Evolutionary conservation across 2,797 vertebrate species (phyloP), one percentile per base, ranked within the genome.

Genomic region (Chaetodon trifasciatus): DNA sequence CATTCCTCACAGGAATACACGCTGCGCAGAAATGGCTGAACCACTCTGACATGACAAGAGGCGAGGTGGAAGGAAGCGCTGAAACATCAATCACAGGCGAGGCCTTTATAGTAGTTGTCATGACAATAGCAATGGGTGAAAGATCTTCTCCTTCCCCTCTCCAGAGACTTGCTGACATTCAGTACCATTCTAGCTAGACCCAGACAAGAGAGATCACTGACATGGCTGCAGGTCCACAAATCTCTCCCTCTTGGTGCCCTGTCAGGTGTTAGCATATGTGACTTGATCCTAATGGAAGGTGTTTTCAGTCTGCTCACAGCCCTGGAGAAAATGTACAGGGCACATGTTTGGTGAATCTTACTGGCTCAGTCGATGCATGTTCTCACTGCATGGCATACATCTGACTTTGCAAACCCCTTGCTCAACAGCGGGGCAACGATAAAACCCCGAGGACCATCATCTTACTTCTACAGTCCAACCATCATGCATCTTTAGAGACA

Each of bases 21-120:
- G 40, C 32, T 50, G 62, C 58, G 79, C 53, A 68, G 67, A 76
- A 78, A 76, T 21, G 39, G 56, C 56, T 62, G 78, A 88, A 72
- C 50, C 64, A 63, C 10, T 70, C 46, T 79, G 87, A 77, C 76
- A 81, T 69, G 84, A 84, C 81, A 79, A 52, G 83, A 77, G 47
- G 39, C 52, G 44, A 82, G 72, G 76, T 11, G 19, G 60, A 58
- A 32, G 65, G 62, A 75, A 55, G 62, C 24, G 19, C 17, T 21
- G 60, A 76, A 50, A 79, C 67, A 82, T 87, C 82, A 80, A 83
- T 91, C 81, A 86, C 71, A 72, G 47, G 23, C 56, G 5, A 49
- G 74, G 74, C 75, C 68, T 84, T 81, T 83, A 75, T 78, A 79
- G 81, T 70, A 55, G 78, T 86, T 82, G 85, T 87, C 88, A 88